phyloP scores from a whole-genome alignment of 2,888 invertebrate species.

The Drosophila imparisetae region DNA sequence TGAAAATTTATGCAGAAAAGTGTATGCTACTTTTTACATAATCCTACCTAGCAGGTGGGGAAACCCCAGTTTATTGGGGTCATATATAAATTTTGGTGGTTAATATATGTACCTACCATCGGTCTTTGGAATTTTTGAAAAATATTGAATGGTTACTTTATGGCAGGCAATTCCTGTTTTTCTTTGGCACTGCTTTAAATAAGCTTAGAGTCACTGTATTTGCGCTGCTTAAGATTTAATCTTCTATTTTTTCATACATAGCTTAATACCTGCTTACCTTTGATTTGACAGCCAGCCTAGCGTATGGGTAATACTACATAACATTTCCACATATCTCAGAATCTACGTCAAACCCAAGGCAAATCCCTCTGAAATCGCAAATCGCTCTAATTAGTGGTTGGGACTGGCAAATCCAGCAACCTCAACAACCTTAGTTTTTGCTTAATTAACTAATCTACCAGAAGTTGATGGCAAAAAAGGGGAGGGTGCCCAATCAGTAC shows the following conservation, averaged over 20 bases:
- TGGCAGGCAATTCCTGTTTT: too few relatives aligned
- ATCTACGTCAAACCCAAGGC: conserved; percentile 10
- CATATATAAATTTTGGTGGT: too few relatives aligned
- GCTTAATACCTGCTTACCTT: conserved; percentile 3
- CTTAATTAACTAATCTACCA: conserved; percentile 64
- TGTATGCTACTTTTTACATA: too few relatives aligned
- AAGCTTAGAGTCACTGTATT: too few relatives aligned
- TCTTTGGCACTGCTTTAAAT: too few relatives aligned
- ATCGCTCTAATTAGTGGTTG: conserved; percentile 52
- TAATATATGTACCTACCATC: too few relatives aligned
- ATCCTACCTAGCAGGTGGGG: too few relatives aligned
- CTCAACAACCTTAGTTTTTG: conserved; percentile 36
- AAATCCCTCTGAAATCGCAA: conserved; percentile 31
- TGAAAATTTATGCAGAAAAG: too few relatives aligned
- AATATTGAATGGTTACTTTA: too few relatives aligned
- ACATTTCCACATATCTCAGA: conserved; percentile 39
- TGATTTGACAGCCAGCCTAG: conserved; percentile 4
- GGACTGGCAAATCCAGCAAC: conserved; percentile 7
- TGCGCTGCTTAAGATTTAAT: background rate
- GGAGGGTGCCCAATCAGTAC: background rate
- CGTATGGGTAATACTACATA: conserved; percentile 17
- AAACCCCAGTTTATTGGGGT: too few relatives aligned
- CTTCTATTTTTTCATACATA: background rate
- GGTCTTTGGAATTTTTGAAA: too few relatives aligned
- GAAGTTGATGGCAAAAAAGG: background rate